These are phyloP conservation scores for Seladonia tumulorum DNA, from an alignment of 2,888 invertebrate genomes.

Conservation along the genomic window DNA sequence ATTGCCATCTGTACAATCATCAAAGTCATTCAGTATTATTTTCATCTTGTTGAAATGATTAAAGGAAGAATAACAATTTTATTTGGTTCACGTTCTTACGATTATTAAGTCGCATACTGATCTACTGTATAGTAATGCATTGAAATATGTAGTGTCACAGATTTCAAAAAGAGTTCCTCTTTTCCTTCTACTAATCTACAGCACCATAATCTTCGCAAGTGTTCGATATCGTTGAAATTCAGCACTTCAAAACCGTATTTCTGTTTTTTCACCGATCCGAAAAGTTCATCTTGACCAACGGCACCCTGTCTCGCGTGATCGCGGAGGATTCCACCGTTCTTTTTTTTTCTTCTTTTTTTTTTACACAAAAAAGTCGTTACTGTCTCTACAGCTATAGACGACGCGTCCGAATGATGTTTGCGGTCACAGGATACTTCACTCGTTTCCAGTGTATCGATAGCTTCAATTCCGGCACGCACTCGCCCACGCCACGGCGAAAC, in stretches of 20 bases:
- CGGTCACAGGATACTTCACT: conserved; percentile 49
- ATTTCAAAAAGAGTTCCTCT: no score
- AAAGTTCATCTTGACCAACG: conserved; percentile 5
- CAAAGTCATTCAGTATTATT: no score
- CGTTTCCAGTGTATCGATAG: conserved; percentile 56
- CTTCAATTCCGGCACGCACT: conserved; percentile 47
- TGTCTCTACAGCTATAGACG: conserved; percentile 23
- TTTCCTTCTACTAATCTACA: not conserved
- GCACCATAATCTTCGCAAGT: not conserved
- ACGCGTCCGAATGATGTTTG: conserved; percentile 47
- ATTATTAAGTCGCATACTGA: no score
- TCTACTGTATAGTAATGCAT: no score
- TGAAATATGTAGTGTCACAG: no score
- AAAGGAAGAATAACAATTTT: no score
- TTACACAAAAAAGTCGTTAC: conserved; percentile 39
- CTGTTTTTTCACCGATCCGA: not conserved
- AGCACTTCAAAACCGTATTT: not conserved
- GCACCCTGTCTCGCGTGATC: not conserved
- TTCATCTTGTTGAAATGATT: no score
- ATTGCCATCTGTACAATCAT: no score
- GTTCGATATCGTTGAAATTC: not conserved
- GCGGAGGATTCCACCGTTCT: not conserved
- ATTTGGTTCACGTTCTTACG: no score
- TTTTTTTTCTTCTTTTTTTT: not conserved
- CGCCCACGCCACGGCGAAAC: conserved; percentile 22